Percentiles rank a stretch among this genome's conserved stretches.
Evolutionary conservation across 1,140 invertebrate genomes (phyloP).

Genomic region (Hormaphis cornu): DNA sequence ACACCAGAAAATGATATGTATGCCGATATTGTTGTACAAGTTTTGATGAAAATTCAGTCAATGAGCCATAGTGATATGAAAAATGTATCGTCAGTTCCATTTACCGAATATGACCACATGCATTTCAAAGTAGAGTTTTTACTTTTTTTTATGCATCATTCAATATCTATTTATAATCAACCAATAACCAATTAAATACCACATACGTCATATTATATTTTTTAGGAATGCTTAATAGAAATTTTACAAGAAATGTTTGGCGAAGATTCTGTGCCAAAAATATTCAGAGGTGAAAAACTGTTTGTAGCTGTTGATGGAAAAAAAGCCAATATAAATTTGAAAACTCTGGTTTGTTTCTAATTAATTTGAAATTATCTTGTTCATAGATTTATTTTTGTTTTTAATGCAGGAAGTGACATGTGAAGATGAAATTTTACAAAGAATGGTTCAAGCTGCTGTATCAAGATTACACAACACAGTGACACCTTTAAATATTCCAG

Average conservation of each 20-base stretch:
- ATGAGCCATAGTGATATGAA: conserved; percentile 40
- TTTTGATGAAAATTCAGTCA: conserved; percentile 37
- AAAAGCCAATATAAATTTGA: conserved; percentile 74
- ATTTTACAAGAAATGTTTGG: conserved; percentile 93
- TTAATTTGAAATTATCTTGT: neutral
- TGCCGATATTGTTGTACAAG: conserved; percentile 85
- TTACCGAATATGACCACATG: conserved; percentile 64
- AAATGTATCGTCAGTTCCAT: conserved; percentile 51
- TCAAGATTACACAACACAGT: conserved; percentile 75
- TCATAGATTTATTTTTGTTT: conserved; percentile 34
- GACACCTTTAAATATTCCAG: conserved; percentile 48
- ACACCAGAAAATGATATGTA: conserved; percentile 96
- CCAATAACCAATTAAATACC: neutral
- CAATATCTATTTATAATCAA: neutral
- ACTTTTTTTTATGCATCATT: neutral
- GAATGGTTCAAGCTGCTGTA: conserved; percentile 77
- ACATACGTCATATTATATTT: conserved; percentile 33
- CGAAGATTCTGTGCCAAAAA: conserved; percentile 84
- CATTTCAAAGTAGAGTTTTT: conserved; percentile 67
- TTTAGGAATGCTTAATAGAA: conserved; percentile 79
- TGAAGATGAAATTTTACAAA: conserved; percentile 70
- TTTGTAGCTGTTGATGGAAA: conserved; percentile 77
- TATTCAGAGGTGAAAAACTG: conserved; percentile 83
- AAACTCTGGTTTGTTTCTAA: conserved; percentile 54
- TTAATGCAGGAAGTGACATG: conserved; percentile 66